phyloP scores from a whole-genome alignment of 2,797 vertebrate genomes.

The Psittacula echo region DNA sequence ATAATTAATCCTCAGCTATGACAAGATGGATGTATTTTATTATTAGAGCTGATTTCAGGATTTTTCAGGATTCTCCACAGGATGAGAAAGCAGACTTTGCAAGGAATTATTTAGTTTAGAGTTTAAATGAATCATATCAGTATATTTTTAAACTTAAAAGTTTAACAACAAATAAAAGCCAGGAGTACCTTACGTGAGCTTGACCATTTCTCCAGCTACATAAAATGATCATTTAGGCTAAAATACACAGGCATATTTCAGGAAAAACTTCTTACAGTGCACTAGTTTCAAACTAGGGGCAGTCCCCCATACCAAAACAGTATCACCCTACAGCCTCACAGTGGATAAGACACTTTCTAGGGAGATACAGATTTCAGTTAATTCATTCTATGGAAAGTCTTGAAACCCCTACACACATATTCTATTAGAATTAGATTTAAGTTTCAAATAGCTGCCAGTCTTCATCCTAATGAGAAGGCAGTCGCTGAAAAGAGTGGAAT shows the following conservation, averaged over 20 bases:
- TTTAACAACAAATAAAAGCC: neutral
- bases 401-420: neutral
- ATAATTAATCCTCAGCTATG: neutral
- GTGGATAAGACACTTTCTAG: neutral
- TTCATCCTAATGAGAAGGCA: neutral
- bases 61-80: neutral
- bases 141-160: neutral
- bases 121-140: neutral
- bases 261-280: neutral
- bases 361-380: neutral
- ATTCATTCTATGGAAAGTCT: neutral
- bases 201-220: neutral
- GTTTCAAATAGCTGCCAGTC: neutral
- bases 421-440: neutral
- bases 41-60: neutral
- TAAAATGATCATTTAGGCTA: neutral
- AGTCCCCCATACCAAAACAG: neutral
- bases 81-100: neutral
- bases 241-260: neutral
- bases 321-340: rapidly evolving
- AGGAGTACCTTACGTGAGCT: neutral
- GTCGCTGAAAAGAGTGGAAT: neutral
- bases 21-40: neutral
- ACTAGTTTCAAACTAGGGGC: neutral
- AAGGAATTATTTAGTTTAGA: neutral